Evolutionary conservation across 2,888 invertebrate species (phyloP).

Genomic region (Chrysodeixis includens): DNA sequence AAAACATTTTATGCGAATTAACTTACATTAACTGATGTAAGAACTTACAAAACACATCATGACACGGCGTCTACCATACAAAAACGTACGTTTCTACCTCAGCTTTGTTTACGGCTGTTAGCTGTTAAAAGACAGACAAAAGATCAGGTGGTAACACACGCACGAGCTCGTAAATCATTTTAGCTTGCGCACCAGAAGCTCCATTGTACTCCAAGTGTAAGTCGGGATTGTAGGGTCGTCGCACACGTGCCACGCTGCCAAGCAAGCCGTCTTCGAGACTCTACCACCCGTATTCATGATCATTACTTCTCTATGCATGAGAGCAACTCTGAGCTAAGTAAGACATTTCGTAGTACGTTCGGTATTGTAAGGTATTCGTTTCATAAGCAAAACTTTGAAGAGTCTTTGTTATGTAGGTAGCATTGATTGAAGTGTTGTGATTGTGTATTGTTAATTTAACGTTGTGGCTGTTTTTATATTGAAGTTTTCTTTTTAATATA

Average conservation of each 20-base stretch:
- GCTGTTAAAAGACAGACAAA: slow-evolving; percentile 21
- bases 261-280: not conserved
- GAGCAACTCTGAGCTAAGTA: too few relatives aligned
- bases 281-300: not conserved
- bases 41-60: slow-evolving; percentile 10
- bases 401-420: too few relatives aligned
- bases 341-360: too few relatives aligned
- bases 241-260: not conserved
- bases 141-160: slow-evolving; percentile 3
- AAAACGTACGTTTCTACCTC: slow-evolving; percentile 16
- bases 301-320: too few relatives aligned
- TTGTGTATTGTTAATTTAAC: too few relatives aligned
- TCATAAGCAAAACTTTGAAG: too few relatives aligned
- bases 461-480: too few relatives aligned
- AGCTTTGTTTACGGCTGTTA: slow-evolving; percentile 26
- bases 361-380: too few relatives aligned
- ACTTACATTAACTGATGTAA: not conserved
- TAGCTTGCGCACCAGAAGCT: slow-evolving; percentile 1
- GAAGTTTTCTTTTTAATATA: too few relatives aligned
- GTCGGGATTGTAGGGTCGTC: not conserved
- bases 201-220: not conserved
- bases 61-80: slow-evolving; percentile 14
- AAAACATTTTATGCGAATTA: too few relatives aligned
- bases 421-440: too few relatives aligned
- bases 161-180: not conserved